phyloP scores from a whole-genome alignment of 2,888 invertebrate genomes.

The Mellilla xanthometata region DNA sequence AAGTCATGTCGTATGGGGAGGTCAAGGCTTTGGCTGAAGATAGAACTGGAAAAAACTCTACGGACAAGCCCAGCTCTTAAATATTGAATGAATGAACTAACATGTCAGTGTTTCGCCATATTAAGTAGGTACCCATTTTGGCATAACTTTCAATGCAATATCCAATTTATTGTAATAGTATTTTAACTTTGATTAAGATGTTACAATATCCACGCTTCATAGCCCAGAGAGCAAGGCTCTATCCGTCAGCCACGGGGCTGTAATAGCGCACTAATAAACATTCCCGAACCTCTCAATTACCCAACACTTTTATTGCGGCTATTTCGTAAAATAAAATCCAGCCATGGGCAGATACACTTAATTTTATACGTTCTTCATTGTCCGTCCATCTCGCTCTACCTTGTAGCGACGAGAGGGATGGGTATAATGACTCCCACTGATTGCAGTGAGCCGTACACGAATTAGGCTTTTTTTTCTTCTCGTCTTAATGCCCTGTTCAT shows the following conservation, averaged over 20 bases:
- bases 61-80: too few species aligned
- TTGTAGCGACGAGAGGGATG: constrained; percentile 43
- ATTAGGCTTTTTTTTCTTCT: constrained; percentile 73
- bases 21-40: too few species aligned
- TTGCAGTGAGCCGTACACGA: constrained; percentile 78
- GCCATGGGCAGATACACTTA: constrained; percentile 70
- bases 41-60: too few species aligned
- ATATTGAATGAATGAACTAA: too few species aligned
- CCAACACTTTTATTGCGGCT: constrained; percentile 72
- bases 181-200: too few species aligned
- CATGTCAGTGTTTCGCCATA: too few species aligned
- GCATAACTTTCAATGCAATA: too few species aligned
- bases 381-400: constrained; percentile 47
- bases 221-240: too few species aligned
- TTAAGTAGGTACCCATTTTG: too few species aligned
- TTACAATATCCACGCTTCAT: too few species aligned
- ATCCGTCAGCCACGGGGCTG: constrained; percentile 8
- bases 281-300: constrained; percentile 69
- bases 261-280: constrained; percentile 46
- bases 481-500: constrained; percentile 76
- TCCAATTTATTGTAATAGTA: too few species aligned
- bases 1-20: too few species aligned
- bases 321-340: constrained; percentile 73
- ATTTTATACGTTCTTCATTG: constrained; percentile 70
- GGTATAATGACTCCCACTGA: constrained; percentile 74